These are phyloP conservation scores for Spatula clypeata DNA, from an alignment of 2,797 vertebrate species.

Conservation along the genomic window DNA sequence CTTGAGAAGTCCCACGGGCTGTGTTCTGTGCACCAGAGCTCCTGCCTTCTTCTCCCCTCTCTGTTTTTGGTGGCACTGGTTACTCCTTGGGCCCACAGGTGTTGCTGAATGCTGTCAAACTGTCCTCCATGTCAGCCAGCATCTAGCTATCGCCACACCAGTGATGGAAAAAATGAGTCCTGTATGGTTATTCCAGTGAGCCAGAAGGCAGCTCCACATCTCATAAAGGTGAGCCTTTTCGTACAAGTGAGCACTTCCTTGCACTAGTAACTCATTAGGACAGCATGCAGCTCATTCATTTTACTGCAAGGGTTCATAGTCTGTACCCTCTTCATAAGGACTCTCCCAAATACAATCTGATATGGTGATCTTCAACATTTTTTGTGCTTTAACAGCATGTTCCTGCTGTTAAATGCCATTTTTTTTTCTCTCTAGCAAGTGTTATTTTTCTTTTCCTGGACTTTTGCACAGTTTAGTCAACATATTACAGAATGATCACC, in stretches of 20 bases:
- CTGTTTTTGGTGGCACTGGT: slow-evolving; percentile 24
- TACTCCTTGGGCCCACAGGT: neutral
- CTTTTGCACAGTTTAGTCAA: neutral
- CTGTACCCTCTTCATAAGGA: neutral
- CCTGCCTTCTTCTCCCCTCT: neutral
- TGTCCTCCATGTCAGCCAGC: neutral
- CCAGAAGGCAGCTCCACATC: neutral
- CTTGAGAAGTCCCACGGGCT: neutral
- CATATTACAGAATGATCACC: neutral
- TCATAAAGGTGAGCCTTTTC: neutral
- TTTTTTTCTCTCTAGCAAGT: neutral
- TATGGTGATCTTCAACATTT: neutral
- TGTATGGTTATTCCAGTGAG: neutral
- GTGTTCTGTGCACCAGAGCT: neutral
- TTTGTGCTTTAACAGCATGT: neutral
- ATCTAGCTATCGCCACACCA: neutral
- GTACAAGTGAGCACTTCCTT: slow-evolving; percentile 34
- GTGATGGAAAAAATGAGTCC: slow-evolving; percentile 4
- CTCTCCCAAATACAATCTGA: neutral
- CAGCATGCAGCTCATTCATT: neutral
- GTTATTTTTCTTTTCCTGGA: neutral
- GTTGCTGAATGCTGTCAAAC: neutral
- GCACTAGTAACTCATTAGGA: neutral
- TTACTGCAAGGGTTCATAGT: neutral
- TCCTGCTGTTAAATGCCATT: neutral